Conservation (phyloP, 2,797 vertebrate species). For the Malacoraja senta region DNA sequence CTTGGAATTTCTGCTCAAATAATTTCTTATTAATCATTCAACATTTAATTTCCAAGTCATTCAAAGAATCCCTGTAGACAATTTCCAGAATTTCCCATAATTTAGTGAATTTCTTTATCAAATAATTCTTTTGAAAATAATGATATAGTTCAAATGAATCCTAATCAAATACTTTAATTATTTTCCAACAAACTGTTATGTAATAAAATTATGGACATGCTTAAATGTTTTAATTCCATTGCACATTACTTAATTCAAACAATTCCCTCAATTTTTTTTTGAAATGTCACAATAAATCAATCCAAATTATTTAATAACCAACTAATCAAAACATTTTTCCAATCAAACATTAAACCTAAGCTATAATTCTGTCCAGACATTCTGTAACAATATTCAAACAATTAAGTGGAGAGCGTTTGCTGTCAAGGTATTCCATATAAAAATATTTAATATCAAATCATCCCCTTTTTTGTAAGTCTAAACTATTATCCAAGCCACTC, state of each 20-base stretch:
- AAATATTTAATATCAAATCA: background rate
- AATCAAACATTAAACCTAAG: background rate
- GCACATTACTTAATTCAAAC: background rate
- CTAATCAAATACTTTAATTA: background rate
- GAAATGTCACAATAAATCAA: background rate
- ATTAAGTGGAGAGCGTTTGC: background rate
- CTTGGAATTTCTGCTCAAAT: background rate
- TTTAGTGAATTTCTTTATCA: background rate
- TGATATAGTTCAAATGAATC: background rate
- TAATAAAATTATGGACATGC: background rate
- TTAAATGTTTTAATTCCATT: background rate
- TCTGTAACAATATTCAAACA: background rate
- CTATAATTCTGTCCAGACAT: background rate
- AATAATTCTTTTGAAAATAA: background rate
- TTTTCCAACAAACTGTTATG: background rate
- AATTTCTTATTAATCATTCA: background rate
- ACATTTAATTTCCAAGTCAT: background rate
- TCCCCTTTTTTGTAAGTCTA: background rate
- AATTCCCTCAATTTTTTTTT: background rate
- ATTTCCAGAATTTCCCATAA: background rate
- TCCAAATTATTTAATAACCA: conserved; percentile 2
- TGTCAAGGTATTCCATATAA: background rate
- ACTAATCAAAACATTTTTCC: background rate
- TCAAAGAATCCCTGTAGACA: background rate
- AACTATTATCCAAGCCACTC: background rate